Evolutionary conservation across 2,113 vertebrate species (phyloP), one percentile per base, ranked within the genome.

Genomic region (Quiscalus mexicanus): DNA sequence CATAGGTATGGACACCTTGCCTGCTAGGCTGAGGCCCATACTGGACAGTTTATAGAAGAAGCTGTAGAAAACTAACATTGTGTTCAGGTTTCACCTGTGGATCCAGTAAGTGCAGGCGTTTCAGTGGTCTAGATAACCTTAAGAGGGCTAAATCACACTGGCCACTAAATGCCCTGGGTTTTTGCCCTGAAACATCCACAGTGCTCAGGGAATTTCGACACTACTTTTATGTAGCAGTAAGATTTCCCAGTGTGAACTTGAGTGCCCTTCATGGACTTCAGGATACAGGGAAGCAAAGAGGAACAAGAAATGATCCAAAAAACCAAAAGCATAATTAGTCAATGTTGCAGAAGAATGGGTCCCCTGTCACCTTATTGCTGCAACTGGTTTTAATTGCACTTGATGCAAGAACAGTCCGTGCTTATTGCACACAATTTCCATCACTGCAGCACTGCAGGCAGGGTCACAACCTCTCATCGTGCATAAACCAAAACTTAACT

Each of bases 391-490:
- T 65, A 59, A 67, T 6, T 68, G 22, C 16, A 78, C 15, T 23
- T 44, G 15, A 74, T 55, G 37, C 30, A 56, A 22, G 12, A 81
- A 33, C 11, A 62, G 59, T 17, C 23, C 4, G 15, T 7, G 10
- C 6, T 53, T 75, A 58, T 10, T 0, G 0, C 6, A 53, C 1
- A 4, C 10, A 23, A 50, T 17, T 12, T 53, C 37, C 30, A 60
- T 4, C 25, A 27, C 35, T 42, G 79, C 27, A 39, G 22, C 3
- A 2, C 30, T 23, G 23, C 2, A 47, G 31, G 44, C 37, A 35
- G 25, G 28, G 31, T 49, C 1, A 5, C 47, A 68, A 59, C 7
- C 39, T 63, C 63, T 60, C 19, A 12, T 11, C 0, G 2, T 4
- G 3, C 16, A 68, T 33, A 68, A 55, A 45, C 12, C 35, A 65